These are phyloP conservation scores for Vulpes vulpes DNA, from an alignment of 2,113 vertebrate genomes.

Conservation along the genomic window DNA sequence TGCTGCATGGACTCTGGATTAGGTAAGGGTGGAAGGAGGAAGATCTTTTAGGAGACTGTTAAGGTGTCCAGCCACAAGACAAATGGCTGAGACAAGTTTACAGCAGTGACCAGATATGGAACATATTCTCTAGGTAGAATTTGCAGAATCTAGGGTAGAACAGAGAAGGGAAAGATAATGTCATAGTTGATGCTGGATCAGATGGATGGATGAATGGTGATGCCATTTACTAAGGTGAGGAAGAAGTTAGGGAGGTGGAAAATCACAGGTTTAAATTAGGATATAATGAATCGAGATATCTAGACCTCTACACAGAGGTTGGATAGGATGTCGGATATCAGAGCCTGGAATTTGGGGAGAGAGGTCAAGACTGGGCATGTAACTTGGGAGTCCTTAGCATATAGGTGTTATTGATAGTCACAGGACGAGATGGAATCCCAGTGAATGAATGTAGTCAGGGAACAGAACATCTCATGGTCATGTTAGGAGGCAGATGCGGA, in stretches of 20 bases:
- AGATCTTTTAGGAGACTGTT: not conserved
- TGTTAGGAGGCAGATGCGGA: not conserved
- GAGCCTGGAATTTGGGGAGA: not conserved
- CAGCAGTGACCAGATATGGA: not conserved
- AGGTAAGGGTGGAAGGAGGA: not conserved
- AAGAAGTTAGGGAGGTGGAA: not conserved
- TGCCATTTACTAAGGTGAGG: not conserved
- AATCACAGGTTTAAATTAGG: not conserved
- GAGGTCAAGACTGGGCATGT: not conserved
- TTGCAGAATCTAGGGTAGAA: not conserved
- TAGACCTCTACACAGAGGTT: not conserved
- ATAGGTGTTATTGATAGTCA: not conserved
- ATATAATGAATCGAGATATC: not conserved
- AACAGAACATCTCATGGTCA: not conserved
- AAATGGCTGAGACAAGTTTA: not conserved
- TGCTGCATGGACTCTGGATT: not conserved
- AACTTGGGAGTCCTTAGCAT: not conserved
- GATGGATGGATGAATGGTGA: not conserved
- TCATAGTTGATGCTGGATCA: not conserved
- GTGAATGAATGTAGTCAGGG: not conserved
- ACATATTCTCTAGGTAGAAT: conserved; percentile 28
- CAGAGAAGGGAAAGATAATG: not conserved
- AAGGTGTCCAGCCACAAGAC: not conserved
- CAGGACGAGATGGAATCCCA: not conserved
- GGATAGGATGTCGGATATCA: not conserved